These are phyloP conservation scores for Diorhabda sublineata DNA, from an alignment of 1,140 invertebrate species.

Conservation along the genomic window DNA sequence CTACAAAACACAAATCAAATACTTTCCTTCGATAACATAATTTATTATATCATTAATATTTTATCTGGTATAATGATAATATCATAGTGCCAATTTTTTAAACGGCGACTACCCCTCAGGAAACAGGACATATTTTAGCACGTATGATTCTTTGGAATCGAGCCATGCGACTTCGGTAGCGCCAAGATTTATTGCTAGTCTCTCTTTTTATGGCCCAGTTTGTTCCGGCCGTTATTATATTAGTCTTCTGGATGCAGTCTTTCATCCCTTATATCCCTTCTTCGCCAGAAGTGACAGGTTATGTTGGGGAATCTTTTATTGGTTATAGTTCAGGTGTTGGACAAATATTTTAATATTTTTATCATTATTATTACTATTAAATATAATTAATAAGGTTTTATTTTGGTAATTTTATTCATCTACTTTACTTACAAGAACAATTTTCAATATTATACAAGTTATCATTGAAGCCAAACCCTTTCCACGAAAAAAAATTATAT, in stretches of 20 bases:
- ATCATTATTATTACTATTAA: background rate
- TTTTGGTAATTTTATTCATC: too few relatives aligned
- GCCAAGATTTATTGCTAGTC: slow-evolving; percentile 26
- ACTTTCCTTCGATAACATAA: too few relatives aligned
- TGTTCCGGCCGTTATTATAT: slow-evolving; percentile 58
- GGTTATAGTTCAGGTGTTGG: slow-evolving; percentile 5
- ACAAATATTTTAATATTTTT: background rate
- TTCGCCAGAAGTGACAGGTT: slow-evolving; percentile 7
- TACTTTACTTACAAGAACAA: too few relatives aligned
- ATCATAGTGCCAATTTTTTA: slow-evolving; percentile 5
- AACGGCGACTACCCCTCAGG: background rate
- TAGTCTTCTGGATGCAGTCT: slow-evolving; percentile 45
- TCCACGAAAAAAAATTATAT: too few relatives aligned
- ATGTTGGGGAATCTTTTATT: background rate
- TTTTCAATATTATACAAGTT: too few relatives aligned
- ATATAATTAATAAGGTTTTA: too few relatives aligned
- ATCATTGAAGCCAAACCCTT: too few relatives aligned
- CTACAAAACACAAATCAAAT: too few relatives aligned
- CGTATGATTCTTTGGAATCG: slow-evolving; percentile 15
- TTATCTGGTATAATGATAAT: background rate
- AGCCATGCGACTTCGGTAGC: slow-evolving; percentile 21
- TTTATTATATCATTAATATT: too few relatives aligned
- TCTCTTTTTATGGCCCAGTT: slow-evolving; percentile 53
- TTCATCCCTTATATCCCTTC: slow-evolving; percentile 35
- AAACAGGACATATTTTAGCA: slow-evolving; percentile 16